Evolutionary conservation across 2,888 invertebrate genomes (phyloP), one percentile per base, ranked within the genome.

Genomic region (Chalcis sispes): DNA sequence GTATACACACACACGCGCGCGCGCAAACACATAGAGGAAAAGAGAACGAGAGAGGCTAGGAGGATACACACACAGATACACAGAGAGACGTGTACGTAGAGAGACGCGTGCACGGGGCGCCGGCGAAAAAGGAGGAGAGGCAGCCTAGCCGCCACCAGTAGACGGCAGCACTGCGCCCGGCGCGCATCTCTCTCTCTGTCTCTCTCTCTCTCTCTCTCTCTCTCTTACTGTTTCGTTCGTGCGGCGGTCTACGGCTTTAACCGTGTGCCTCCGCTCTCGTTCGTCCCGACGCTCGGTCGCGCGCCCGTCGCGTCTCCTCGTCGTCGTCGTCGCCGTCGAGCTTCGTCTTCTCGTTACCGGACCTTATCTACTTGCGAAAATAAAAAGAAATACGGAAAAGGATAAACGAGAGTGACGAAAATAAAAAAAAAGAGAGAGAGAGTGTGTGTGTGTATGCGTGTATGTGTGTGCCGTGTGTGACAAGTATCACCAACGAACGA

Each of bases 91-190:
- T 10, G 36, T 10, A 7, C 36, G 50, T n/a, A 52, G 65, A 50
- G 48, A 32, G 50, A 20, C 50, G 50, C 29, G 56, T 10, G 7
- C 23, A 29, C n/a, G n/a, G 23, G 4, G 67, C 36, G 70, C 10
- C n/a, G 56, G 72, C 62, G 77, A 75, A n/a, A n/a, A n/a, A 71
- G 42, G 58, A 40, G 29, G 50, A 64, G 40, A 58, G 62, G 72
- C 75, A 61, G 80, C 79, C 67, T 50, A 25, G 73, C 66, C 40
- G 74, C 61, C 46, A 79, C 88, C 88, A 88, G 88, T 88, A 88
- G 88, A 85, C 87, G 88, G 88, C 88, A 88, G 88, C 88, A 88
- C 88, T 87, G 88, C 87, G 87, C 84, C 83, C 84, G 83, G 87
- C 85, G 87, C 85, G 87, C 85, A 86, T 86, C 88, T 85, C 85